Evolutionary conservation across 2,797 vertebrate species (phyloP).

Genomic region (Silurus lanzhouensis): DNA sequence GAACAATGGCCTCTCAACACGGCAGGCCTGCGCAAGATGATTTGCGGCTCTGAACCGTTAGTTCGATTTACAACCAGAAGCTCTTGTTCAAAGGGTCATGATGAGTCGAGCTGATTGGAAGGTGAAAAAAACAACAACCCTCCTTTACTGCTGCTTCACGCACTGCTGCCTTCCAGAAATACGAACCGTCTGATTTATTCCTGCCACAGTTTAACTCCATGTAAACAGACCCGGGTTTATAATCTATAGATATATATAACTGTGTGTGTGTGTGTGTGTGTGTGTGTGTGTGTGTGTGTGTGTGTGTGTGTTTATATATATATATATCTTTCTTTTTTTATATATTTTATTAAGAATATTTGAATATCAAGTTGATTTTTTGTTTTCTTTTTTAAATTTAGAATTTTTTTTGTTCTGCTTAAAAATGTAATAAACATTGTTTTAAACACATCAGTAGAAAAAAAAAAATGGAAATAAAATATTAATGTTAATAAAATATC

Average conservation of each 20-base stretch:
- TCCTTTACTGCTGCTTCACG: conserved; percentile 38
- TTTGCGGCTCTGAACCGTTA: conserved; percentile 54
- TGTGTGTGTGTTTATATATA: not conserved
- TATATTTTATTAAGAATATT: not conserved
- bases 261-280: no score
- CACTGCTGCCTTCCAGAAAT: conserved; percentile 23
- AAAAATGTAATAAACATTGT: not conserved
- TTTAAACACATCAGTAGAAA: not conserved
- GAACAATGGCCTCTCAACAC: conserved; percentile 76
- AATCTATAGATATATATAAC: no score
- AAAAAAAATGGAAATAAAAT: not conserved
- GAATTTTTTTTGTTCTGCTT: no score
- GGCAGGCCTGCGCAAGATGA: conserved; percentile 58
- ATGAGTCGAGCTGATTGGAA: conserved; percentile 69
- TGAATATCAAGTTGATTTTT: no score
- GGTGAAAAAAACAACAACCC: conserved; percentile 64
- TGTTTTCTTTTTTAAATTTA: no score
- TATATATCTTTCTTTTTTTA: not conserved
- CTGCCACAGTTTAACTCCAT: not conserved
- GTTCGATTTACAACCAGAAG: conserved; percentile 79
- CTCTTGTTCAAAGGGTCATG: conserved; percentile 60
- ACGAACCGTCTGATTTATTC: conserved; percentile 11
- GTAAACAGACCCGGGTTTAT: not conserved
- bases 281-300: not conserved
- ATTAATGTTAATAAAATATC: not conserved